phyloP scores from a whole-genome alignment of 2,797 vertebrate species.

The Hozukius guyotensis region DNA sequence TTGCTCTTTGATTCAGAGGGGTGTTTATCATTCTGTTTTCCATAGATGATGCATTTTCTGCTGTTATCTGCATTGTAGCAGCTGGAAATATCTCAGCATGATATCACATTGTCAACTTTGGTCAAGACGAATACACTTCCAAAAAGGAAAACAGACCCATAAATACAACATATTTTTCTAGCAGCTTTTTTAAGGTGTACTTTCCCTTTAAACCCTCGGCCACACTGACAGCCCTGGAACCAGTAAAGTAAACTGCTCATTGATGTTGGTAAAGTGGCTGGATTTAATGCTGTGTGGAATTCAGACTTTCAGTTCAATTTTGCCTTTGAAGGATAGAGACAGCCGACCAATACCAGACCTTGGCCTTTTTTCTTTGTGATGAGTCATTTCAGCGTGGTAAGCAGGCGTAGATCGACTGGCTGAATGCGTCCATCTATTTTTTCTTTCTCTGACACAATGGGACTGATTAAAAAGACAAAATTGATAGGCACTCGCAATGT shows the following conservation, averaged over 20 bases:
- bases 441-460: conserved; percentile 64
- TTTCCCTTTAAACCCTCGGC: background rate
- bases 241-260: background rate
- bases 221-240: background rate
- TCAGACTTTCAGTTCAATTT: background rate
- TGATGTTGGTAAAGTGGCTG: background rate
- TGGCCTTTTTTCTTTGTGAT: conserved; percentile 9
- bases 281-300: conserved; percentile 8
- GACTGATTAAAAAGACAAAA: conserved; percentile 79
- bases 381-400: conserved; percentile 28
- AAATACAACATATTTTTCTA: background rate
- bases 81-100: background rate
- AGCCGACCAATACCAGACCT: background rate
- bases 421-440: conserved; percentile 48
- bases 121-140: background rate
- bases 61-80: background rate
- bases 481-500: conserved; percentile 52
- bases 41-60: background rate
- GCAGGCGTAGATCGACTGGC: background rate
- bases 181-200: background rate
- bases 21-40: background rate
- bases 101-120: background rate
- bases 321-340: conserved; percentile 5
- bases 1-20: conserved; percentile 1
- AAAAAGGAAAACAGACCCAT: background rate